These are phyloP conservation scores for Aricia artaxerxes DNA, from an alignment of 2,888 invertebrate species.

Conservation along the genomic window DNA sequence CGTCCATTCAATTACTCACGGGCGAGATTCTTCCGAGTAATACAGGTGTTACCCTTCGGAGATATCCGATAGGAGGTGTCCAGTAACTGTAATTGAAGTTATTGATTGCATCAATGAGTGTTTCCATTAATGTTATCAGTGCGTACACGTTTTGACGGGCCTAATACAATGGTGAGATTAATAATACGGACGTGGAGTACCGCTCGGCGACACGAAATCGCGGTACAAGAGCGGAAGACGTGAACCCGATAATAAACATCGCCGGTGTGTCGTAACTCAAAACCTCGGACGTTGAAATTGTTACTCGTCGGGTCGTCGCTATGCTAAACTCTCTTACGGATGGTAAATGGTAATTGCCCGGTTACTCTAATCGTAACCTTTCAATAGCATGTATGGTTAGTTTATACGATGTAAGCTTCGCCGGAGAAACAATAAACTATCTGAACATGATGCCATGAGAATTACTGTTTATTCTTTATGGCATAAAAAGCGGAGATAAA, in stretches of 20 bases:
- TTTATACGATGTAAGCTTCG: constrained; percentile 29
- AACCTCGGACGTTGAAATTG: constrained; percentile 72
- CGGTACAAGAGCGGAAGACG: constrained; percentile 76
- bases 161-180: constrained; percentile 78
- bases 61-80: constrained; percentile 58
- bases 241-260: constrained; percentile 76
- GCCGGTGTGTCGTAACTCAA: constrained; percentile 72
- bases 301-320: constrained; percentile 62
- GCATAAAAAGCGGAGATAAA: neutral
- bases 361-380: constrained; percentile 60
- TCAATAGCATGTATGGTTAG: constrained; percentile 54
- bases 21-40: constrained; percentile 33
- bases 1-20: constrained; percentile 36
- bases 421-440: constrained; percentile 18
- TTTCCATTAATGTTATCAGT: constrained; percentile 73
- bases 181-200: constrained; percentile 72
- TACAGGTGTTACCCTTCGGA: constrained; percentile 45
- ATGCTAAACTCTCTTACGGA: constrained; percentile 58
- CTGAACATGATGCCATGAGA: neutral
- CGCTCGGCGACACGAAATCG: constrained; percentile 74
- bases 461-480: constrained; percentile 18
- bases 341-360: constrained; percentile 70
- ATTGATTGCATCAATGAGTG: constrained; percentile 67
- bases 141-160: constrained; percentile 70
- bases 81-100: constrained; percentile 64